Conservation (phyloP, 2,888 invertebrate genomes). For the Asteroscopus sphinx region DNA sequence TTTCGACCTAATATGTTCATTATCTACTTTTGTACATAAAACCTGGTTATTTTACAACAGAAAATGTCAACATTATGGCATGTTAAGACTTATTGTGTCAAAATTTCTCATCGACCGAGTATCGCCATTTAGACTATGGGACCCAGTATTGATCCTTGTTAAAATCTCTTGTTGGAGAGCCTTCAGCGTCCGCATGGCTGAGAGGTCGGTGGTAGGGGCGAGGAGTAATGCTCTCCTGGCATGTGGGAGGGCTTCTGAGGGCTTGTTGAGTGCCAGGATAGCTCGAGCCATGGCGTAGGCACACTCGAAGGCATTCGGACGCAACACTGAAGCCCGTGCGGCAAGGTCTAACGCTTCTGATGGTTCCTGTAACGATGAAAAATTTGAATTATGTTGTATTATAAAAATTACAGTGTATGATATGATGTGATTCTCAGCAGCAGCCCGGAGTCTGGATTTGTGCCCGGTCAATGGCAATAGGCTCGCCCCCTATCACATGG, state of each 20-base stretch:
- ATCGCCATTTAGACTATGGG: slow-evolving; percentile 79
- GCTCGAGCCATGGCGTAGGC: slow-evolving; percentile 97
- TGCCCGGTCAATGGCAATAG: no score
- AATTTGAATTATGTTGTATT: no score
- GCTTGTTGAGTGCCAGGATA: slow-evolving; percentile 93
- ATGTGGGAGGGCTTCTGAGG: slow-evolving; percentile 94
- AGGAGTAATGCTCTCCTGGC: slow-evolving; percentile 94
- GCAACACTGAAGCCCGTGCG: slow-evolving; percentile 95
- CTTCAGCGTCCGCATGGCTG: slow-evolving; percentile 93
- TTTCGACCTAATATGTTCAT: slow-evolving; percentile 13
- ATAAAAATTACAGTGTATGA: no score
- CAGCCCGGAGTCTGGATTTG: background rate
- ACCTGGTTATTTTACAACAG: slow-evolving; percentile 12
- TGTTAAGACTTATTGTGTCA: slow-evolving; percentile 86
- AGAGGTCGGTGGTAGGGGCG: slow-evolving; percentile 92
- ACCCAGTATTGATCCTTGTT: slow-evolving; percentile 85
- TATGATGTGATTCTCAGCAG: no score
- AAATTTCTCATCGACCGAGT: slow-evolving; percentile 82
- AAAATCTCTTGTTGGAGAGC: slow-evolving; percentile 93
- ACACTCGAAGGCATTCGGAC: slow-evolving; percentile 97
- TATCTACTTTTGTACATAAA: slow-evolving; percentile 47
- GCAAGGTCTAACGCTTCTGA: slow-evolving; percentile 96
- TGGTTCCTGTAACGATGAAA: slow-evolving; percentile 91
- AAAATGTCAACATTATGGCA: slow-evolving; percentile 71
- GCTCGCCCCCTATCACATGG: no score